These are phyloP conservation scores for Holacanthus passer DNA, from an alignment of 2,113 vertebrate genomes.

Conservation along the genomic window DNA sequence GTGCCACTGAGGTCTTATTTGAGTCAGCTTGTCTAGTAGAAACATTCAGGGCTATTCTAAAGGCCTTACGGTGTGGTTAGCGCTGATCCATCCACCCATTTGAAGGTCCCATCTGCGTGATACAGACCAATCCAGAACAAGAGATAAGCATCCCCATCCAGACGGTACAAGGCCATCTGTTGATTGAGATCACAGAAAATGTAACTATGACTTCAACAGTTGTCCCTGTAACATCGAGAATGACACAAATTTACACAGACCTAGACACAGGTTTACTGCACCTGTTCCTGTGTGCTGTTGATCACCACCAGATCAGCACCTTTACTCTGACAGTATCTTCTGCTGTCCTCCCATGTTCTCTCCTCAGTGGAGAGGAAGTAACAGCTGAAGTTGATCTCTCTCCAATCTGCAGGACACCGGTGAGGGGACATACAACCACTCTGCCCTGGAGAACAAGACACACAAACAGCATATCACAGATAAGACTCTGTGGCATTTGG, in stretches of 20 bases:
- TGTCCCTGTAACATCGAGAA: neutral
- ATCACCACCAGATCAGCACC: slow-evolving; percentile 38
- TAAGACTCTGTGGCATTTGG: neutral
- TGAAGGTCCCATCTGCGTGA: neutral
- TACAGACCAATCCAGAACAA: slow-evolving; percentile 36
- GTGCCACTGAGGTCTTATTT: neutral
- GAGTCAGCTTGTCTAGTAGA: neutral
- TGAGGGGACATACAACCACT: neutral
- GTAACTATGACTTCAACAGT: neutral
- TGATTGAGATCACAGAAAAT: neutral
- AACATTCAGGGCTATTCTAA: neutral
- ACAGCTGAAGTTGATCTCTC: slow-evolving; percentile 9
- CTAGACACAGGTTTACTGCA: neutral
- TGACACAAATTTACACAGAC: neutral
- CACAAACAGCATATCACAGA: neutral
- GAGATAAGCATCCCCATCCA: fast-evolving
- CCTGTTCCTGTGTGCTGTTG: slow-evolving; percentile 31
- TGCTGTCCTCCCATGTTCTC: slow-evolving; percentile 29
- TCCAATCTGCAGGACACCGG: slow-evolving; percentile 26
- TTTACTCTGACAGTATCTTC: slow-evolving; percentile 26
- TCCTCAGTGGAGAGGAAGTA: slow-evolving; percentile 20
- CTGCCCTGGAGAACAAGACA: neutral
- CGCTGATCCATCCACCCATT: slow-evolving; percentile 37
- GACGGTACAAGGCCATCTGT: slow-evolving; percentile 15
- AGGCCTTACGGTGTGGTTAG: neutral